Evolutionary conservation across 1,140 invertebrate genomes (phyloP).

Genomic region (Zaprionus inermis): DNA sequence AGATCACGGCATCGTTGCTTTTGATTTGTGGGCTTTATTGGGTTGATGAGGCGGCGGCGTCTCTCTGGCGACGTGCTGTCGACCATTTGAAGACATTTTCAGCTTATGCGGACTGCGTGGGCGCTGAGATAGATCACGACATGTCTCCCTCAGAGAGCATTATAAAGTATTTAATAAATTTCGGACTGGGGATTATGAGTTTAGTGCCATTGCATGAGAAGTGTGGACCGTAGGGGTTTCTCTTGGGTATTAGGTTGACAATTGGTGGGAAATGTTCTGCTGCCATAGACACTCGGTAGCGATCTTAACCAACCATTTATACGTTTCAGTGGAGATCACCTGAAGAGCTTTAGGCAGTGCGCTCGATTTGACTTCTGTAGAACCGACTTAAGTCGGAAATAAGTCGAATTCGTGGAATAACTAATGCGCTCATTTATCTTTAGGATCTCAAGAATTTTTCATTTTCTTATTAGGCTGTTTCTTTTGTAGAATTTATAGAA

Average conservation of each 20-base stretch:
- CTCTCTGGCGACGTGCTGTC: conserved; percentile 56
- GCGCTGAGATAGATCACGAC: conserved; percentile 62
- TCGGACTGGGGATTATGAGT: conserved; percentile 67
- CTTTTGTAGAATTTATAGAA: too few relatives aligned
- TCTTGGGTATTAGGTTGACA: conserved; percentile 54
- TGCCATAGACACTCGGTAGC: too few relatives aligned
- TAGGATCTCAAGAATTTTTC: neutral
- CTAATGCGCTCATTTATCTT: conserved; percentile 13
- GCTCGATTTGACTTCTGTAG: conserved; percentile 56
- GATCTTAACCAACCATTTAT: conserved; percentile 59
- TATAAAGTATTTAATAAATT: conserved; percentile 81
- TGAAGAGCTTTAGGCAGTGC: conserved; percentile 44
- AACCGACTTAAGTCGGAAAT: conserved; percentile 40
- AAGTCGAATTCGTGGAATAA: neutral
- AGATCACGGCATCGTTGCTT: conserved; percentile 55
- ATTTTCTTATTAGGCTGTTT: neutral
- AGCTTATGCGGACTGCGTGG: conserved; percentile 60
- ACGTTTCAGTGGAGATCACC: conserved; percentile 59
- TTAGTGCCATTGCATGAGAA: conserved; percentile 32
- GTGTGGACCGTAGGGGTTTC: conserved; percentile 27
- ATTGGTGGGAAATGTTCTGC: conserved; percentile 75
- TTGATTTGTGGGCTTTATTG: conserved; percentile 77
- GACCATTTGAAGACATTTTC: conserved; percentile 45
- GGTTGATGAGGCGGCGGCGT: conserved; percentile 64
- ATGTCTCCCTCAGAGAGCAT: conserved; percentile 49